Evolutionary conservation across 2,797 vertebrate species (phyloP).

Genomic region (Lacerta agilis): DNA sequence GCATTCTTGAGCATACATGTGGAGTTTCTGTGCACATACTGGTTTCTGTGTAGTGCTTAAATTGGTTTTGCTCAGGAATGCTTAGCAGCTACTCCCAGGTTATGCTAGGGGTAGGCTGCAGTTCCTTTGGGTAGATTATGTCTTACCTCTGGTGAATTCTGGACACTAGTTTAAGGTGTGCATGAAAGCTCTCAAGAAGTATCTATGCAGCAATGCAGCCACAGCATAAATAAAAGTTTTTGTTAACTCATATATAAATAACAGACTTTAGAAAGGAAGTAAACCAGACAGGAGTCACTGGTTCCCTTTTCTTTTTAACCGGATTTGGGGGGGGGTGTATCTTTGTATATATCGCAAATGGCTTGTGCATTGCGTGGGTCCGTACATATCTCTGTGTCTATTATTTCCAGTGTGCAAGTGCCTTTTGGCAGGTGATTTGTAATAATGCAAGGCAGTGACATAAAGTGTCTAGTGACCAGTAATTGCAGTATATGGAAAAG

Average conservation of each 20-base stretch:
- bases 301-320: neutral
- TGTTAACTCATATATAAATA: too few species aligned
- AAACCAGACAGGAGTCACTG: neutral
- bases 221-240: neutral
- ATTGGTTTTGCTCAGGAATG: neutral
- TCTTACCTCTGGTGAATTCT: neutral
- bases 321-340: too few species aligned
- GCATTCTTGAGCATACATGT: neutral
- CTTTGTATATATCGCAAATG: too few species aligned
- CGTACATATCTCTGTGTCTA: too few species aligned
- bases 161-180: neutral
- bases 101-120: fast-evolving
- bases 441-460: neutral
- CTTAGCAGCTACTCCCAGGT: neutral
- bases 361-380: neutral
- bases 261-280: too few species aligned
- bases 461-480: neutral
- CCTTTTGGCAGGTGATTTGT: neutral
- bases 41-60: neutral
- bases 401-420: neutral
- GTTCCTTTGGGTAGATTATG: too few species aligned
- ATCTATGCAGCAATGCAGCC: neutral
- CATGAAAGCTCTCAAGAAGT: neutral
- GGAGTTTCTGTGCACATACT: neutral
- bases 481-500: neutral